These are phyloP conservation scores for Oreochromis mossambicus DNA, from an alignment of 2,797 vertebrate species.

Conservation along the genomic window DNA sequence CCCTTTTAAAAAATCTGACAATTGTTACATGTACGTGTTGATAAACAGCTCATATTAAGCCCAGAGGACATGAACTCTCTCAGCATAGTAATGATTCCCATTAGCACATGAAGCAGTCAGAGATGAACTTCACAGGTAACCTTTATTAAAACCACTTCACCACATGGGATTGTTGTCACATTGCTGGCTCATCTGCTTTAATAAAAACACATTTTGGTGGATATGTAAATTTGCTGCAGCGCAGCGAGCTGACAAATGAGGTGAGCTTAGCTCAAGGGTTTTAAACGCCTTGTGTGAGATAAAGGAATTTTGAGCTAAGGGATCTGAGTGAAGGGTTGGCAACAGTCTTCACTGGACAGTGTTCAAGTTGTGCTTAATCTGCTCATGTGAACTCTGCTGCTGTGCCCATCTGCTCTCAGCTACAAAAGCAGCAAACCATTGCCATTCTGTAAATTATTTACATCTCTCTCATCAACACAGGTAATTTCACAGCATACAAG, in stretches of 20 bases:
- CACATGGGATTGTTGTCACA: neutral
- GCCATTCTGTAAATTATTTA: neutral
- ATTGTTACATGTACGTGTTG: neutral
- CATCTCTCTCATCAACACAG: neutral
- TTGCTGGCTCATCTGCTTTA: constrained; percentile 2
- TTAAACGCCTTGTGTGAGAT: constrained; percentile 30
- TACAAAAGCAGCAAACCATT: neutral
- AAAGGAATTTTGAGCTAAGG: constrained; percentile 18
- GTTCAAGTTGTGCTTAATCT: constrained; percentile 45
- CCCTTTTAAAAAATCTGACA: neutral
- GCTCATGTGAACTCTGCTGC: constrained; percentile 33
- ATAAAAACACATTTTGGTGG: constrained; percentile 11
- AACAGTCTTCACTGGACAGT: constrained; percentile 24
- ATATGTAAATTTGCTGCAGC: constrained; percentile 5
- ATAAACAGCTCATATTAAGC: constrained; percentile 3
- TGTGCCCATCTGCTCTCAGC: constrained; percentile 37
- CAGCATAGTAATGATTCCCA: constrained; percentile 4
- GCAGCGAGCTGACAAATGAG: neutral
- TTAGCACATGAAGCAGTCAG: constrained; percentile 8
- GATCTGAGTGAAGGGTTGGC: constrained; percentile 31
- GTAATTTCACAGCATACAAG: neutral
- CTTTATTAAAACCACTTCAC: constrained; percentile 10
- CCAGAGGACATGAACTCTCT: constrained; percentile 10
- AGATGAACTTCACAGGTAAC: constrained; percentile 13
- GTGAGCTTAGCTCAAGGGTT: constrained; percentile 4